Evolutionary conservation across 2,888 invertebrate genomes (phyloP).

Genomic region (Thereva nobilitata): DNA sequence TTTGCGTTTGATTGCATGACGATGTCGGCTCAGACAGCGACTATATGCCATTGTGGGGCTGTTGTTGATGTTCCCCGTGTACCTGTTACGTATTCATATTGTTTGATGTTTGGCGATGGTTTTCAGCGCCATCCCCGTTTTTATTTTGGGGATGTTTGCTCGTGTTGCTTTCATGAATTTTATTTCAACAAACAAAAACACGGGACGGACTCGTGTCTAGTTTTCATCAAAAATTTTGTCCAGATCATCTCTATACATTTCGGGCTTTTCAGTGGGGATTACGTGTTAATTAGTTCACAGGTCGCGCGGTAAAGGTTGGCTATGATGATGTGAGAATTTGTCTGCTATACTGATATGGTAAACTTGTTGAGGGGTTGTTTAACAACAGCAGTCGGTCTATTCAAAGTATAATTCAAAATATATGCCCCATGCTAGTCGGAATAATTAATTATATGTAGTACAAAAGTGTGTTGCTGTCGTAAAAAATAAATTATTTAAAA

Average conservation of each 20-base stretch:
- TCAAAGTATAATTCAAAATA: too few relatives aligned
- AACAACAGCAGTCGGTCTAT: too few relatives aligned
- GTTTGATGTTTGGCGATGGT: background rate
- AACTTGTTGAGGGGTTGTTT: too few relatives aligned
- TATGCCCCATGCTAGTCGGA: too few relatives aligned
- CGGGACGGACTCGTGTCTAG: background rate
- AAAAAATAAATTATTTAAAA: too few relatives aligned
- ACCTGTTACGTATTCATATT: slow-evolving; percentile 3
- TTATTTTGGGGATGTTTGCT: too few relatives aligned
- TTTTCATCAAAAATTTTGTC: slow-evolving; percentile 8
- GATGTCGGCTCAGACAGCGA: background rate
- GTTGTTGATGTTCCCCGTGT: background rate
- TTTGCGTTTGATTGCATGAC: slow-evolving; percentile 17
- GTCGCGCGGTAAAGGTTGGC: background rate
- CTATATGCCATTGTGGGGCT: too few relatives aligned
- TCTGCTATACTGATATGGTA: background rate
- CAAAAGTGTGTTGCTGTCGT: too few relatives aligned
- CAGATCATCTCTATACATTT: background rate
- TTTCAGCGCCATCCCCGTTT: background rate
- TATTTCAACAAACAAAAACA: background rate
- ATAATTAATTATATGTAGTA: too few relatives aligned
- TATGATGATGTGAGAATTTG: slow-evolving; percentile 1
- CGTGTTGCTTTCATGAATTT: too few relatives aligned
- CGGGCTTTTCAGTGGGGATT: background rate
- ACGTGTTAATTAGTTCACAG: background rate